Evolutionary conservation across 1,140 invertebrate genomes (phyloP).

Genomic region (Orussus abietinus): DNA sequence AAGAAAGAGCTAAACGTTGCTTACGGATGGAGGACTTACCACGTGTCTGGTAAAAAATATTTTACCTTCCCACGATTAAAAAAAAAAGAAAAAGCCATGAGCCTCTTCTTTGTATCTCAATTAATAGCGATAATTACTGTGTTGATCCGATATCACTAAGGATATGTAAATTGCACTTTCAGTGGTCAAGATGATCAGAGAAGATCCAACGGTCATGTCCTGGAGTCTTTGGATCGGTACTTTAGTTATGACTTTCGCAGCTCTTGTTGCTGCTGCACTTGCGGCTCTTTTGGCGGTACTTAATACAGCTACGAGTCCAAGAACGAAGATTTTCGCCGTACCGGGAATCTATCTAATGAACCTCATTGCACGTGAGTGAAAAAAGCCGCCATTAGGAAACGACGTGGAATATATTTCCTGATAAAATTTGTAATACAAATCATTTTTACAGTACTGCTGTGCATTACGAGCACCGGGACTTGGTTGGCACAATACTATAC

Average conservation of each 20-base stretch:
- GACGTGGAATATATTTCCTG: slow-evolving; percentile 1
- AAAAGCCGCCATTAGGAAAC: slow-evolving; percentile 5
- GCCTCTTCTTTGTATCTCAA: no score
- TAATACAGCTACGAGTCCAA: slow-evolving; percentile 72
- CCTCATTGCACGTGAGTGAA: slow-evolving; percentile 64
- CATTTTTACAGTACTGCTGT: slow-evolving; percentile 65
- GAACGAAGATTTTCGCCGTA: slow-evolving; percentile 68
- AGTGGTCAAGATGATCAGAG: slow-evolving; percentile 61
- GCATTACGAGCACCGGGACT: slow-evolving; percentile 63
- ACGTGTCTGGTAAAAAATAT: slow-evolving; percentile 63
- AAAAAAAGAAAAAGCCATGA: slow-evolving; percentile 1
- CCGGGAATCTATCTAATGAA: slow-evolving; percentile 80
- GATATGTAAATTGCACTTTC: no score
- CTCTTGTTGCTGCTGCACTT: slow-evolving; percentile 64
- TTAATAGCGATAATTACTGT: no score
- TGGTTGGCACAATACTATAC: slow-evolving; percentile 75
- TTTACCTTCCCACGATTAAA: neutral
- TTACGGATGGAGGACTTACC: slow-evolving; percentile 73
- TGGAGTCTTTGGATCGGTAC: slow-evolving; percentile 72
- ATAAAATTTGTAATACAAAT: neutral
- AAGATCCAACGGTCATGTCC: slow-evolving; percentile 64
- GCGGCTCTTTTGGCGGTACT: slow-evolving; percentile 72
- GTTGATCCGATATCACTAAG: no score
- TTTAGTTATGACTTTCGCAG: slow-evolving; percentile 61
- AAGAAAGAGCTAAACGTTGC: slow-evolving; percentile 78